Base-by-base conservation (phyloP, 1,140 invertebrate species). In the Trachymyrmex septentrionalis region DNA sequence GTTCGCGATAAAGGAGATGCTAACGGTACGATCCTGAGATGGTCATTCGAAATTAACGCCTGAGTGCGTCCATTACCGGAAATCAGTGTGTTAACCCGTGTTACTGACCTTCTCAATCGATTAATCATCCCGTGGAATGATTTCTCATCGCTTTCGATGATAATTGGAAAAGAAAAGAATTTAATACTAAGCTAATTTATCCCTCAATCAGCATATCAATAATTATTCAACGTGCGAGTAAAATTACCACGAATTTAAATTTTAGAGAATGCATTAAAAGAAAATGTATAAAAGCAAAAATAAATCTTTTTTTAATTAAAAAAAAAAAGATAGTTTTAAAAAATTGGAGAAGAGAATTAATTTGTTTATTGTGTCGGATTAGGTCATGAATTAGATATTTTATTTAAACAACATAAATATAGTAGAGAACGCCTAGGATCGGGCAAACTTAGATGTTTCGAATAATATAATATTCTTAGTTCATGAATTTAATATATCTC, bases 31-130 rank as follows among this genome's bases (percentile, higher is more conserved):
- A 72, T 66, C n/a, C 57, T 50, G 44, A 55, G 73, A 63, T 78
- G 82, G 73, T 78, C 86, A 86, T 87, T 86, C 59, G 27, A 78
- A 87, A 87, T 87, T 87, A 86, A 88, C 63, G 85, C 75, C 76
- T 67, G 85, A 86, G 69, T 81, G 76, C 57, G 30, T 86, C 21
- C 69, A 86, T 86, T 86, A 72, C 85, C 87, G 85, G 85, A 88
- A 80, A 86, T 88, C 87, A 44, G 48, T 34, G 38, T 76, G 86
- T 81, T 72, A 87, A 89, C 72, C 63, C 69, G 76, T 82, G 76
- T 73, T 71, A 69, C 75, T 85, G 75, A 86, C 64, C 64, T 30
- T 73, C 53, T 50, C 55, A 27, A 82, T 72, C 55, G 48, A 82
- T 78, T 72, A 66, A 88, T 67, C 82, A 3, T 48, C 16, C 16